Conservation (phyloP, 2,113 vertebrate genomes). For the Rhea pennata region DNA sequence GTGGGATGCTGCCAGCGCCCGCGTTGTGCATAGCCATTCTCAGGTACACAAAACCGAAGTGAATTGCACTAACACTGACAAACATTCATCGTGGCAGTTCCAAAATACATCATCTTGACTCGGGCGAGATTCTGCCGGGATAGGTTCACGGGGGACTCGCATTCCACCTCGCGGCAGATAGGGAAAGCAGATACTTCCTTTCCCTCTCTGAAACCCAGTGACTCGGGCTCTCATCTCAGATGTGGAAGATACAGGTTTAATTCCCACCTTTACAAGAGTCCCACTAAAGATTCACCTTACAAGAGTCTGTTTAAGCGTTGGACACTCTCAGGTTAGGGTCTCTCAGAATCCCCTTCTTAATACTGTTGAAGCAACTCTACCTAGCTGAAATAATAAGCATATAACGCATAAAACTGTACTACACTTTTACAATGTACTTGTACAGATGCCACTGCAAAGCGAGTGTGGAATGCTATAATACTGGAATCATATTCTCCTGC, state of each 20-base stretch:
- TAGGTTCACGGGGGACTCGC: background rate
- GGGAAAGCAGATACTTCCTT: background rate
- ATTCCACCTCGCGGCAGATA: background rate
- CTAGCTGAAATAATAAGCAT: background rate
- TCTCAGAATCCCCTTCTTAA: background rate
- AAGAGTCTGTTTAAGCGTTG: background rate
- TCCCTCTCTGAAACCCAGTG: background rate
- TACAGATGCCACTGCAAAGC: background rate
- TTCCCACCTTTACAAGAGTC: rapidly evolving
- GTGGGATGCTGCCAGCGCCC: background rate
- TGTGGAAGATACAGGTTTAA: background rate
- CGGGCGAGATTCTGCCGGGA: background rate
- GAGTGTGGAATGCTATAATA: rapidly evolving
- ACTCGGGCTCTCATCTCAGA: background rate
- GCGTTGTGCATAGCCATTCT: background rate
- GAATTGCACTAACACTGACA: background rate
- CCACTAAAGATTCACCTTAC: background rate
- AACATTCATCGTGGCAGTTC: background rate
- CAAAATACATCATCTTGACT: background rate
- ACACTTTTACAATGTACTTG: rapidly evolving
- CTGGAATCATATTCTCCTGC: background rate
- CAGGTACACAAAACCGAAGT: rapidly evolving
- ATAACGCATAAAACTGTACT: background rate
- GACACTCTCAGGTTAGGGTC: background rate
- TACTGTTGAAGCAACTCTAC: background rate